These are phyloP conservation scores for Carposina sasakii DNA, from an alignment of 1,140 invertebrate species.

Conservation along the genomic window DNA sequence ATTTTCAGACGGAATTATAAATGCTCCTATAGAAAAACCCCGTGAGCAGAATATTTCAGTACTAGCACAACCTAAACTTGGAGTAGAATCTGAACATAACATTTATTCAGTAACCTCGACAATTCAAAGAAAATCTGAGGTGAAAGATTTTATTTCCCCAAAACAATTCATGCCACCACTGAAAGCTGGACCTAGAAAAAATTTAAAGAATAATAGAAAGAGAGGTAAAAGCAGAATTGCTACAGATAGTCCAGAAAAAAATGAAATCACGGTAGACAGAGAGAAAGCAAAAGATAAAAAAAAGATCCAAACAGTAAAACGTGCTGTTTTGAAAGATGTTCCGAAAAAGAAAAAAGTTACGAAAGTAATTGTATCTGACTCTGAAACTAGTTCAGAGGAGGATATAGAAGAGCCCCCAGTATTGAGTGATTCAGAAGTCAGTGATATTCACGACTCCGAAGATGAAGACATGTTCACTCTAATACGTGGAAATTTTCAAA, in stretches of 20 bases:
- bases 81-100: background rate
- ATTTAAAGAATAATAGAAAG: constrained; percentile 17
- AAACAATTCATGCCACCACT: constrained; percentile 18
- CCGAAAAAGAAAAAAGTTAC: no score
- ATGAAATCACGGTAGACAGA: constrained; percentile 17
- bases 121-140: background rate
- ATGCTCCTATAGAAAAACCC: no score
- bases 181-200: constrained; percentile 21
- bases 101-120: background rate
- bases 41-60: no score
- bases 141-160: constrained; percentile 18
- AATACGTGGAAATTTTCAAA: no score
- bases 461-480: no score
- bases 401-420: no score
- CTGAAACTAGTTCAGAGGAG: no score
- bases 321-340: no score
- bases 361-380: no score
- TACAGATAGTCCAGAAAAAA: constrained; percentile 27
- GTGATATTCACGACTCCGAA: no score
- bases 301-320: background rate
- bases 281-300: constrained; percentile 2
- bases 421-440: no score
- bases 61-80: background rate
- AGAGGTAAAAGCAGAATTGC: constrained; percentile 19
- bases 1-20: background rate